Conservation (phyloP, 2,888 invertebrate species). For the Calliphora vomitoria region DNA sequence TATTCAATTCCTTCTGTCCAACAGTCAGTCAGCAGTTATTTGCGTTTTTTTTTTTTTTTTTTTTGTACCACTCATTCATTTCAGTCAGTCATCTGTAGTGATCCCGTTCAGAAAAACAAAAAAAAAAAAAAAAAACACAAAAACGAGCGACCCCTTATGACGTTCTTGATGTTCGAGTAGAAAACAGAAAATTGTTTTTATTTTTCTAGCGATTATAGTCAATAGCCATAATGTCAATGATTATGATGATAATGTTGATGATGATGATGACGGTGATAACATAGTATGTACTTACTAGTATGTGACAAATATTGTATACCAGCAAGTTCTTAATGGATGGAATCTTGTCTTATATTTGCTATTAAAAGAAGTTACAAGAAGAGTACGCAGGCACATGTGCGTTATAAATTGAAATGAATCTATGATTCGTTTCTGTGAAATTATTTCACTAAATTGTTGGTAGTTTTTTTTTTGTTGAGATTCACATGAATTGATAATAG, state of each 20-base stretch:
- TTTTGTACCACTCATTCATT: slow-evolving; percentile 26
- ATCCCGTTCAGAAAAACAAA: slow-evolving; percentile 31
- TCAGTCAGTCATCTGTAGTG: slow-evolving; percentile 43
- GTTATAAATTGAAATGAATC: slow-evolving; percentile 66
- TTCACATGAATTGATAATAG: slow-evolving; percentile 10
- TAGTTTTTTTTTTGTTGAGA: neutral
- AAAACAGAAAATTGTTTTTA: slow-evolving; percentile 42
- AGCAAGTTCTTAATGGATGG: slow-evolving; percentile 4
- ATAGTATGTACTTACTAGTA: slow-evolving; percentile 63
- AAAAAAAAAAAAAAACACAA: slow-evolving; percentile 1
- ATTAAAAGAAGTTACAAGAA: slow-evolving; percentile 40
- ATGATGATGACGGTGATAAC: slow-evolving; percentile 75
- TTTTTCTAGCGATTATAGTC: slow-evolving; percentile 41
- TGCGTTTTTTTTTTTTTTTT: too few relatives aligned
- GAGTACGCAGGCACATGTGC: slow-evolving; percentile 13
- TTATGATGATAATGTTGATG: slow-evolving; percentile 25
- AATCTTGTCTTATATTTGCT: slow-evolving; percentile 9
- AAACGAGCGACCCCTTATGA: slow-evolving; percentile 62
- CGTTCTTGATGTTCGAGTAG: slow-evolving; percentile 39
- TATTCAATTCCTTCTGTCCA: slow-evolving; percentile 42
- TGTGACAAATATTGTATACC: slow-evolving; percentile 18
- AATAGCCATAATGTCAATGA: slow-evolving; percentile 52
- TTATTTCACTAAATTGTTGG: slow-evolving; percentile 44
- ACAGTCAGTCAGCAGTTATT: slow-evolving; percentile 24
- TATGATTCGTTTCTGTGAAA: slow-evolving; percentile 52